Evolutionary conservation across 37 sponge, comb jelly and placozoan genomes (phyloP), one percentile per base, ranked within the genome.

Genomic region (Cladorhizidae sp.): DNA sequence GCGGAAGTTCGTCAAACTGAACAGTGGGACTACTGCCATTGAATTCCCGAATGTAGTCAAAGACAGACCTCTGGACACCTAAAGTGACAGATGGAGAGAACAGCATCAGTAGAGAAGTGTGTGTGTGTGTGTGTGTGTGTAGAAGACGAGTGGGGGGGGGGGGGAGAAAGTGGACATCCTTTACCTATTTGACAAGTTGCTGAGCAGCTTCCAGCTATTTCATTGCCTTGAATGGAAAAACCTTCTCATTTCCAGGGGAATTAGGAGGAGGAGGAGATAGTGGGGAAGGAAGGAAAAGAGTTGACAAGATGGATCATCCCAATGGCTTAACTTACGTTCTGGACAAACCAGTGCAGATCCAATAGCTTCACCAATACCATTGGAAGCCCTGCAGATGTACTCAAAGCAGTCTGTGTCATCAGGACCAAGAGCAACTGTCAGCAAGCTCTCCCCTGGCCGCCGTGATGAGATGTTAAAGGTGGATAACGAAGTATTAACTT

Each of bases 161-260:
- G n/a, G n/a, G n/a, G n/a, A n/a, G n/a, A n/a, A n/a, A n/a, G 28
- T 31, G 68, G 3, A 42, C 42, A 57, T 21, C 28, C 40, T 67
- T 79, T 67, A 79, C 80, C 80, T 32, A 79, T 25, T 1, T 74
- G 74, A 62, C 83, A 82, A 38, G 83, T 73, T 43, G 26, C 74
- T 18, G 83, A 73, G 41, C 83, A 82, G 36, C 64, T 45, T 45
- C 23, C 59, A 57, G 61, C 28, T 17, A 26, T 26, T 59, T 23
- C 18, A 59, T 23, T 59, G 12, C 61, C 18, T 45, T 45, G 8
- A 45, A n/a, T n/a, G n/a, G n/a, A n/a, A n/a, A 45, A 45, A 45
- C 49, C 49, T 45, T n/a, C n/a, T n/a, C n/a, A n/a, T n/a, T n/a
- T n/a, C n/a, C n/a, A n/a, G n/a, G n/a, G n/a, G n/a, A 45, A 45